Evolutionary conservation across 1,140 invertebrate species (phyloP), one percentile per base, ranked within the genome.

Genomic region (Ostrea edulis): DNA sequence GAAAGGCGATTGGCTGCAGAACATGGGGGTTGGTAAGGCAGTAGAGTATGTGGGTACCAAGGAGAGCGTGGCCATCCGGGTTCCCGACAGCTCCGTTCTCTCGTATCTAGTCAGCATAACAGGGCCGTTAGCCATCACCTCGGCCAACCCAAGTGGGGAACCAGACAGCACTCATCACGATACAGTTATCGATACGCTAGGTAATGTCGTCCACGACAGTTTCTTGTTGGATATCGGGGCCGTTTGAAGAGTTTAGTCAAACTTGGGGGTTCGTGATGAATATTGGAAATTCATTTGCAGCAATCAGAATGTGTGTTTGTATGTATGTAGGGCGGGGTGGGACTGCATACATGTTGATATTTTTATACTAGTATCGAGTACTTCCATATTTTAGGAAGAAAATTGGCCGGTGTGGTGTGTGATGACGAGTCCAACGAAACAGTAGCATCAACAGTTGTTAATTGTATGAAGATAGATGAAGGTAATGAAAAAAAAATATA

Each of bases 401-500:
- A 92, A 65, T 58, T 93, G 44, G 92, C 92, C 29, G 92, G 87
- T 25, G 88, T 93, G 3, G 88, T 93, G 7, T 93, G 92, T 91
- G 92, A 93, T 89, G 92, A 92, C 11, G 88, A 89, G 65, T 93
- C 92, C 9, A 91, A 91, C 65, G 92, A 93, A 89, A 77, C 90
- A 0, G 89, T 89, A 35, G 90, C 92, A 17, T 93, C 92, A 0
- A 93, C 92, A 44, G 92, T 93, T 0, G 92, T 93, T 17, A 91
- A 92, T 87, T 93, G 92, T 86, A 14, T 91, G 44, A 91, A 91
- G 20, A 93, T 93, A 53, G 91, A 92, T 87, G 85, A 93, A 92
- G 92, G 92, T 92, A 87, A 87, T 86, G 62, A 77, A 22, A 77
- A 44, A 2, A 44, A 44, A 44, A 44, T 5, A n/a, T n/a, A 44